Evolutionary conservation across 2,888 invertebrate genomes (phyloP).

Genomic region (Sphecodes monilicornis): DNA sequence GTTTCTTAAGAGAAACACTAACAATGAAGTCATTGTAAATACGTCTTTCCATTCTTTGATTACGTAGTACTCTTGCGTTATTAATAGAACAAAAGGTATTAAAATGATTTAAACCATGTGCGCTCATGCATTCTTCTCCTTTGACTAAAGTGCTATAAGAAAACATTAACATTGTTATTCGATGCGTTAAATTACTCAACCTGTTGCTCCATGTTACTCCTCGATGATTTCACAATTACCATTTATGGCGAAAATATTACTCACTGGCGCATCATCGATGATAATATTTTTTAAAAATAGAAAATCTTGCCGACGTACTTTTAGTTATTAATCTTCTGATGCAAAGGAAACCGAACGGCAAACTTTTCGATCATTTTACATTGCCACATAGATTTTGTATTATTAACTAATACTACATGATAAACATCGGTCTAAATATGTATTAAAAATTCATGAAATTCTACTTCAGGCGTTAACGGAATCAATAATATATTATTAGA

Average conservation of each 20-base stretch:
- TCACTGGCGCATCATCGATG: not conserved
- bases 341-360: too few relatives aligned
- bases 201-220: not conserved
- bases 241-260: not conserved
- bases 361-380: not conserved
- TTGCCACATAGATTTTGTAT: not conserved
- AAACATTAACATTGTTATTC: constrained; percentile 2
- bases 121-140: constrained; percentile 17
- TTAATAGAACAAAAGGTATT: constrained; percentile 1
- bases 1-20: not conserved
- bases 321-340: not conserved
- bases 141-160: not conserved
- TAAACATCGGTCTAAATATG: not conserved
- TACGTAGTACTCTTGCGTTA: not conserved
- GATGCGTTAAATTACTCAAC: constrained; percentile 2
- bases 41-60: not conserved
- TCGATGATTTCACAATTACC: not conserved
- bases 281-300: not conserved
- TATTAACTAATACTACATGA: not conserved
- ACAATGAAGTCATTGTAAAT: not conserved
- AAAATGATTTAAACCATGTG: not conserved
- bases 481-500: too few relatives aligned
- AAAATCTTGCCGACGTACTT: not conserved
- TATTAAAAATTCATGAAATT: not conserved
- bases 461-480: too few relatives aligned